Evolutionary conservation across 2,888 invertebrate species (phyloP).

Genomic region (Spicauda simplicius): DNA sequence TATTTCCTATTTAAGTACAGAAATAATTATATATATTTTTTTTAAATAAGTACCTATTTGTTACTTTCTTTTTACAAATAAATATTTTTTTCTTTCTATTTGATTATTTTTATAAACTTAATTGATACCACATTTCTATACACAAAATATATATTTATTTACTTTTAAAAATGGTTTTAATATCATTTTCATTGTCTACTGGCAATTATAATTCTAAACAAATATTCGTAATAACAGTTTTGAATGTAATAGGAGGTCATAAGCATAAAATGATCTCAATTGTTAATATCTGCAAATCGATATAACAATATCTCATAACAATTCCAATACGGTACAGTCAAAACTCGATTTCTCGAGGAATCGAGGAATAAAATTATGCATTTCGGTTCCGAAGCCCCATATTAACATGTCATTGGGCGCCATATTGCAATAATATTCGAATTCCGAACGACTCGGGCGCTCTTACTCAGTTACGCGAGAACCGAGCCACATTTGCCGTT

Average conservation of each 20-base stretch:
- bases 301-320: constrained; percentile 46
- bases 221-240: too few relatives aligned
- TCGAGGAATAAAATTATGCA: constrained; percentile 74
- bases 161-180: too few relatives aligned
- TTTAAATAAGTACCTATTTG: too few relatives aligned
- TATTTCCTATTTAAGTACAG: too few relatives aligned
- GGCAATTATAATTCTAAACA: too few relatives aligned
- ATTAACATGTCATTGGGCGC: constrained; percentile 82
- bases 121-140: too few relatives aligned
- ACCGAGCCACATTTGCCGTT: constrained; percentile 23
- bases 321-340: constrained; percentile 41
- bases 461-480: constrained; percentile 45
- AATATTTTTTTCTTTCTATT: too few relatives aligned
- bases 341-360: constrained; percentile 42
- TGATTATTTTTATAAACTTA: too few relatives aligned
- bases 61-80: too few relatives aligned
- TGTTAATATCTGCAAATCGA: constrained; percentile 26
- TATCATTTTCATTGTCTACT: too few relatives aligned
- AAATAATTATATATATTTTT: too few relatives aligned
- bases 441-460: constrained; percentile 61
- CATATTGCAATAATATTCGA: constrained; percentile 80
- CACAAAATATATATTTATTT: too few relatives aligned
- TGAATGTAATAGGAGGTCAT: not conserved
- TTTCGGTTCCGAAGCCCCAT: constrained; percentile 69
- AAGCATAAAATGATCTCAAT: constrained; percentile 1